These are phyloP conservation scores for Heloderma charlesbogerti DNA, from an alignment of 2,113 vertebrate species.

Conservation along the genomic window DNA sequence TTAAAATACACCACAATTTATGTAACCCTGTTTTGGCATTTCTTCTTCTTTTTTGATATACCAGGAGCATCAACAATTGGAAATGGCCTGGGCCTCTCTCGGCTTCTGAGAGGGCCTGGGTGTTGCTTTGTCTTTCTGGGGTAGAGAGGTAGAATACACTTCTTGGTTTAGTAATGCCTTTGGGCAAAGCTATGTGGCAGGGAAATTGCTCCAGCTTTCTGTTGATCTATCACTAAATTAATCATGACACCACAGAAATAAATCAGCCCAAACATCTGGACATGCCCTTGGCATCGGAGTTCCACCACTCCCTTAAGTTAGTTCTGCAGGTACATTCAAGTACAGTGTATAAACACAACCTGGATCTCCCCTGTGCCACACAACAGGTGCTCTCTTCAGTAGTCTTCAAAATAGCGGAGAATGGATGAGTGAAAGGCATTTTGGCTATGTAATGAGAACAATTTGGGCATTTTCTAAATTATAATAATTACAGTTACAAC, in stretches of 20 bases:
- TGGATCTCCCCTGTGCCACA: constrained; percentile 18
- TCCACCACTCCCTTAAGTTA: constrained; percentile 18
- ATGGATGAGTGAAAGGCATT: neutral
- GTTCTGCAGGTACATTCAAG: neutral
- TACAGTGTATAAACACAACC: neutral
- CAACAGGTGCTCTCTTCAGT: neutral
- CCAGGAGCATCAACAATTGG: too few species aligned
- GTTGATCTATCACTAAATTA: constrained; percentile 17
- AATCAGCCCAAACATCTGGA: constrained; percentile 49
- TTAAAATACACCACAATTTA: too few species aligned
- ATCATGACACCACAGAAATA: constrained; percentile 42
- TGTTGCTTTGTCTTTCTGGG: neutral
- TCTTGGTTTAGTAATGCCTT: neutral
- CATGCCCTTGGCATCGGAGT: constrained; percentile 23
- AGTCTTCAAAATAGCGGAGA: neutral
- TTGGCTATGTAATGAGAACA: constrained; percentile 14
- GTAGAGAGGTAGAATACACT: neutral
- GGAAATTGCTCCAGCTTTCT: fast-evolving
- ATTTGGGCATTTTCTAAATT: constrained; percentile 3
- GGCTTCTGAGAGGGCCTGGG: too few species aligned
- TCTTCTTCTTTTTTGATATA: too few species aligned
- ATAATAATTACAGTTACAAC: neutral
- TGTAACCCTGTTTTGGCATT: too few species aligned
- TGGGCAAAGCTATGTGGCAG: constrained; percentile 5
- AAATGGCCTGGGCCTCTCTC: too few species aligned